These are phyloP conservation scores for Melanitta fusca DNA, from an alignment of 2,797 vertebrate species.

Conservation along the genomic window DNA sequence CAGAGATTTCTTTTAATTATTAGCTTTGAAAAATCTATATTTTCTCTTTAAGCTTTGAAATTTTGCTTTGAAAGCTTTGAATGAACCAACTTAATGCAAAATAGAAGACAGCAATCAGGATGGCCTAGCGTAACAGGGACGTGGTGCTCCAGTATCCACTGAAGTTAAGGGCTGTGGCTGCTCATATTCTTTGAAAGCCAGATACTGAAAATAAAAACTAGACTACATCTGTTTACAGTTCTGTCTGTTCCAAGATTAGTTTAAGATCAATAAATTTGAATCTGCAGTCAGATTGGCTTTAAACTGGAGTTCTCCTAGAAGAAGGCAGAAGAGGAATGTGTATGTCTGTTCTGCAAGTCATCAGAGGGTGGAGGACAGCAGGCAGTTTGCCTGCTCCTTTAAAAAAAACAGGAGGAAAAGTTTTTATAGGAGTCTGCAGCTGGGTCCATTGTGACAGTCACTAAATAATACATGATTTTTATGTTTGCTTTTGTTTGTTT, in stretches of 20 bases:
- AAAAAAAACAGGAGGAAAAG: neutral
- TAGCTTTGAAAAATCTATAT: neutral
- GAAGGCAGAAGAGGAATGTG: neutral
- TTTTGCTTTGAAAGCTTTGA: neutral
- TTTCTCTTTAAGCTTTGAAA: neutral
- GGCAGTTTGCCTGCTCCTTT: neutral
- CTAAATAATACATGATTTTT: conserved; percentile 5
- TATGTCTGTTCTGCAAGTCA: neutral
- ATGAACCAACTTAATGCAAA: neutral
- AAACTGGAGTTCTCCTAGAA: neutral
- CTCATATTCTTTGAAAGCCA: neutral
- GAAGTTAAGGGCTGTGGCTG: neutral
- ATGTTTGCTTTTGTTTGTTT: no score
- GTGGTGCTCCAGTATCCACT: neutral
- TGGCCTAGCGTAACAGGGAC: neutral
- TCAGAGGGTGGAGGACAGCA: neutral
- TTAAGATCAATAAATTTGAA: neutral
- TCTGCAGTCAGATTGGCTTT: neutral
- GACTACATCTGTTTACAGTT: neutral
- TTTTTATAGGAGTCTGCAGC: neutral
- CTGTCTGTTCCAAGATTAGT: neutral
- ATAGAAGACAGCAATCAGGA: neutral
- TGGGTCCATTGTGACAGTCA: neutral
- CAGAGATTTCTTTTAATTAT: conserved; percentile 15
- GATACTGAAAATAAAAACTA: neutral